phyloP scores from a whole-genome alignment of 2,797 vertebrate genomes.

The Gallinago solitaria region DNA sequence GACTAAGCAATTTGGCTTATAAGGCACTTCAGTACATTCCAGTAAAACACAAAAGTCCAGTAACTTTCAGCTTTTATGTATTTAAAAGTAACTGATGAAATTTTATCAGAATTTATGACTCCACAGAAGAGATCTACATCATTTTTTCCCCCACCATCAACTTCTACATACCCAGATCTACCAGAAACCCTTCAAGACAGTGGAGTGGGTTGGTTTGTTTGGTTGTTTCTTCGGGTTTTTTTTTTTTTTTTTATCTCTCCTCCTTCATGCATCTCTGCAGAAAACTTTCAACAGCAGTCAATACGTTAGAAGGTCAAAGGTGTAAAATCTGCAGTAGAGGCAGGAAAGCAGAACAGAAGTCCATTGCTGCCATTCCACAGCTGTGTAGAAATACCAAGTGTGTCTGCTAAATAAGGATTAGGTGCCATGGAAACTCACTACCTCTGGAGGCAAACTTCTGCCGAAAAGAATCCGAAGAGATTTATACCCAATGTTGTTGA shows the following conservation, averaged over 20 bases:
- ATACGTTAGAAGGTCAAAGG: not conserved
- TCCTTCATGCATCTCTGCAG: not conserved
- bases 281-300: not conserved
- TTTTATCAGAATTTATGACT: not conserved
- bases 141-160: not conserved
- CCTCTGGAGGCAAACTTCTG: slow-evolving; percentile 17
- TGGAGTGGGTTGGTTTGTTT: not conserved
- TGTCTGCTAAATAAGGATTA: slow-evolving; percentile 34
- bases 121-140: not conserved
- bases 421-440: slow-evolving; percentile 41
- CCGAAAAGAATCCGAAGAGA: not conserved
- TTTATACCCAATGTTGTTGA: not conserved
- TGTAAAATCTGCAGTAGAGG: not conserved
- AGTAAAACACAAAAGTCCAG: not conserved
- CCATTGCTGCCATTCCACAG: not conserved
- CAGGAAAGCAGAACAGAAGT: not conserved
- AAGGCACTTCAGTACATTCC: not conserved
- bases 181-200: not conserved
- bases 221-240: not conserved
- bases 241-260: not conserved
- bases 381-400: slow-evolving; percentile 25
- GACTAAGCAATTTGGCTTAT: not conserved
- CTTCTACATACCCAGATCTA: not conserved
- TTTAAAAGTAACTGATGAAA: not conserved
- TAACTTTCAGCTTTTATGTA: not conserved